Base-by-base conservation (phyloP, 1,140 invertebrate species). In the Chionoecetes opilio region DNA sequence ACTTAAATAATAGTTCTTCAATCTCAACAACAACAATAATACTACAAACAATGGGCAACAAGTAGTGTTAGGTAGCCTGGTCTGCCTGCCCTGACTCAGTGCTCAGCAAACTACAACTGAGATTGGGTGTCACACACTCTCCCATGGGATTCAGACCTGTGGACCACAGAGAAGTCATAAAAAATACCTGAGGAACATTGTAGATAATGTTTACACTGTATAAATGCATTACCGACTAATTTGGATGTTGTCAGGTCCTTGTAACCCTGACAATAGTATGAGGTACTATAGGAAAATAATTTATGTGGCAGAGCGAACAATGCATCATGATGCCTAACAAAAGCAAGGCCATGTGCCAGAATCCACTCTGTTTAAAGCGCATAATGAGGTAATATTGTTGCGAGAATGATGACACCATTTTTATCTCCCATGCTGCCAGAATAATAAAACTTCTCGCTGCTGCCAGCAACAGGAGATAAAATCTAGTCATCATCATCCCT, bases 171-270 rank as follows among this genome's bases (percentile, higher is more conserved):
- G 93, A 96, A 96, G 94, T 94, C 82, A 96, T 92, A 94, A 96
- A 95, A 95, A 96, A 96, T 96, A 96, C 95, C 95, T 96, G 95
- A 96, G 95, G 95, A 94, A 96, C 95, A 96, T 93, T 96, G 93
- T 92, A 96, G 89, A 82, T 95, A 88, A 93, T 95, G 46, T 53
- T 93, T 93, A 95, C 46, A 95, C 91, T 95, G 91, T 95, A 95
- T 95, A 95, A 95, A 95, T 95, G 94, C 94, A 95, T 95, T 95
- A 95, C 86, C 90, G 94, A 95, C 94, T 95, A 95, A 95, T 95
- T 95, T 95, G 91, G 94, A 95, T 95, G 82, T 82, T 89, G 94
- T 75, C 94, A 95, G 94, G 92, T 95, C 93, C 91, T 95, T 95
- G 94, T 93, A 93, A 93, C 92, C 92, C 94, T 95, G 94, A 93